Percentiles rank a stretch among this genome's conserved stretches.
phyloP scores from a whole-genome alignment of 2,888 invertebrate genomes.

The Listrodromus nycthemerus region DNA sequence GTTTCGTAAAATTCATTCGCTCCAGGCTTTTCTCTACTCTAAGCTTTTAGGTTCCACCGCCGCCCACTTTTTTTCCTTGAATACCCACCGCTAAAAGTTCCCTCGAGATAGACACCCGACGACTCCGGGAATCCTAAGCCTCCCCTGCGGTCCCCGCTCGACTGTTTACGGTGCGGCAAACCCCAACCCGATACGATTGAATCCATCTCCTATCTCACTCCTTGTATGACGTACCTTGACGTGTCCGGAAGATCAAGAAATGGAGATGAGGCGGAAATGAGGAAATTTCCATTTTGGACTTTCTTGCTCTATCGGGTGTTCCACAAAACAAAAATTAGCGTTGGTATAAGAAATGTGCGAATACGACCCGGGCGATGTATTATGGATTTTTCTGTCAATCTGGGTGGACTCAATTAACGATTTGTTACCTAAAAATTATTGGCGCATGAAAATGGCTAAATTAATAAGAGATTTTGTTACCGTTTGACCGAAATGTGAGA shows the following conservation, averaged over 20 bases:
- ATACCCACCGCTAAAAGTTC: slow-evolving; percentile 1
- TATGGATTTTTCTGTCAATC: too few species aligned
- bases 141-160: not conserved
- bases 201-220: not conserved
- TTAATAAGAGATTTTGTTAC: too few species aligned
- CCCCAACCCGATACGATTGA: not conserved
- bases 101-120: slow-evolving; percentile 2
- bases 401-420: too few species aligned
- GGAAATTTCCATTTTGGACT: not conserved
- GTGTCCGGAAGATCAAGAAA: not conserved
- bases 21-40: slow-evolving; percentile 28
- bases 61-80: slow-evolving; percentile 10
- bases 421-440: too few species aligned
- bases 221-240: not conserved
- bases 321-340: too few species aligned
- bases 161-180: not conserved
- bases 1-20: slow-evolving; percentile 66
- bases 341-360: too few species aligned
- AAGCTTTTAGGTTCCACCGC: slow-evolving; percentile 16
- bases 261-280: not conserved
- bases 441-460: too few species aligned
- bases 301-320: too few species aligned
- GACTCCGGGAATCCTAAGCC: slow-evolving; percentile 7
- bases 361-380: too few species aligned
- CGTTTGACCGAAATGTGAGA: too few species aligned